These are phyloP conservation scores for Calosoma granatense DNA, from an alignment of 1,140 invertebrate genomes.

Conservation along the genomic window DNA sequence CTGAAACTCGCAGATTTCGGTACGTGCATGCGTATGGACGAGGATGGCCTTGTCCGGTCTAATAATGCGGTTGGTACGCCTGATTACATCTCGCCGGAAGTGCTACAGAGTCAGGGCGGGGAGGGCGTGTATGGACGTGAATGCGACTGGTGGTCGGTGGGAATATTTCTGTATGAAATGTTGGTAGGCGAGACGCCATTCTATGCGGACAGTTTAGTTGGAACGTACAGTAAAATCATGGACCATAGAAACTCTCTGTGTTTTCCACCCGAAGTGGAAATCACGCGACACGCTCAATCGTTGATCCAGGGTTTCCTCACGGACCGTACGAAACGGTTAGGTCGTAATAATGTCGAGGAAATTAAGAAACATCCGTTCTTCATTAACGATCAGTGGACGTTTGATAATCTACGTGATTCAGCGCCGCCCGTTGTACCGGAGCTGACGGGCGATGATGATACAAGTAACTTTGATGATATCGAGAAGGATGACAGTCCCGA, in stretches of 20 bases:
- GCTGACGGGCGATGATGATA: conserved; percentile 91
- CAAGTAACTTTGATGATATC: conserved; percentile 96
- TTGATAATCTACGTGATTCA: conserved; percentile 87
- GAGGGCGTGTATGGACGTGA: conserved; percentile 90
- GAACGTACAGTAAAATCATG: conserved; percentile 99
- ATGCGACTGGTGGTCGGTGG: conserved; percentile 99
- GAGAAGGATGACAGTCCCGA: conserved; percentile 83
- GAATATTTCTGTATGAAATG: conserved; percentile 99
- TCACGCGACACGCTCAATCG: conserved; percentile 83
- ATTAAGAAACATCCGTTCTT: conserved; percentile 95
- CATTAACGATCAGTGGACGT: conserved; percentile 94
- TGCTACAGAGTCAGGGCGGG: conserved; percentile 94
- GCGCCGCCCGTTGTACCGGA: conserved; percentile 96
- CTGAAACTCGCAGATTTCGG: conserved; percentile 98
- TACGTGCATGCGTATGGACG: conserved; percentile 97
- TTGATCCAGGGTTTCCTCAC: conserved; percentile 91
- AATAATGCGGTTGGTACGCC: conserved; percentile 98
- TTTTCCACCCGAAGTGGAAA: conserved; percentile 91
- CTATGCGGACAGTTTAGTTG: conserved; percentile 95
- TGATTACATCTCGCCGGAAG: conserved; percentile 98
- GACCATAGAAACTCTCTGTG: conserved; percentile 92
- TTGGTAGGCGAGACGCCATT: conserved; percentile 97
- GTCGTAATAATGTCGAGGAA: conserved; percentile 88
- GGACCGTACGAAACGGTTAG: conserved; percentile 82
- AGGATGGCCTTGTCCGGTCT: conserved; percentile 87